Conservation (phyloP, 2,888 invertebrate genomes). For the Troilus luridus region DNA sequence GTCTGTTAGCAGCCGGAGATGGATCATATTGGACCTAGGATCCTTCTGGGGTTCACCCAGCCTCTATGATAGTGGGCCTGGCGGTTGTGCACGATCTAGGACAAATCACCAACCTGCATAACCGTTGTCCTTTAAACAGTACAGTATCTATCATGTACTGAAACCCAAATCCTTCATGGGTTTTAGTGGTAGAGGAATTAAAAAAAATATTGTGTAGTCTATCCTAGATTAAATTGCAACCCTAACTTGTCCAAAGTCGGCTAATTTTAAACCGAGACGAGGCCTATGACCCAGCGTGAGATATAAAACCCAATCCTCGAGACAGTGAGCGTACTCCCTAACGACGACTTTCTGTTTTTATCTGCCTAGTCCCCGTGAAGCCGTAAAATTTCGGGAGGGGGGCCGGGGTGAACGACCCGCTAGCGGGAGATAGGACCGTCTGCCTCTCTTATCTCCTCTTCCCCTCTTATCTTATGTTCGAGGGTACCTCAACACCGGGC, state of each 20-base stretch:
- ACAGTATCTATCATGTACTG: too few relatives aligned
- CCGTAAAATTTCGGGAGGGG: slow-evolving; percentile 49
- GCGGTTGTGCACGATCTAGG: too few relatives aligned
- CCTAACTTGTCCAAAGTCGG: background rate
- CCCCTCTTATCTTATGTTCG: slow-evolving; percentile 7
- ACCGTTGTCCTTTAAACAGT: too few relatives aligned
- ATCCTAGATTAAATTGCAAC: too few relatives aligned
- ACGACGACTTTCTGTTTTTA: slow-evolving; percentile 36
- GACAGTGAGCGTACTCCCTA: background rate
- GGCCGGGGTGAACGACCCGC: slow-evolving; percentile 27
- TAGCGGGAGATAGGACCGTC: slow-evolving; percentile 26
- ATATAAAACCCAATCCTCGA: background rate
- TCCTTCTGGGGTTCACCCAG: too few relatives aligned
- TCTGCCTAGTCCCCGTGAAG: slow-evolving; percentile 14
- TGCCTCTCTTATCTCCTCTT: background rate
- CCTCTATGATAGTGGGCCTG: too few relatives aligned
- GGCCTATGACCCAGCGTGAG: background rate
- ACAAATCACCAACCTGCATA: too few relatives aligned
- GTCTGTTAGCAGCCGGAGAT: too few relatives aligned
- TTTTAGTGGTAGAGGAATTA: too few relatives aligned
- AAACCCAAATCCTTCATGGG: too few relatives aligned
- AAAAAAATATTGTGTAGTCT: too few relatives aligned
- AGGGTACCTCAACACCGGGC: slow-evolving; percentile 15
- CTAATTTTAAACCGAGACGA: background rate
- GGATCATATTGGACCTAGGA: too few relatives aligned